Percentiles rank a stretch among this genome's conserved stretches.
Evolutionary conservation across 2,113 vertebrate genomes (phyloP).

Genomic region (Dasyprocta punctata): DNA sequence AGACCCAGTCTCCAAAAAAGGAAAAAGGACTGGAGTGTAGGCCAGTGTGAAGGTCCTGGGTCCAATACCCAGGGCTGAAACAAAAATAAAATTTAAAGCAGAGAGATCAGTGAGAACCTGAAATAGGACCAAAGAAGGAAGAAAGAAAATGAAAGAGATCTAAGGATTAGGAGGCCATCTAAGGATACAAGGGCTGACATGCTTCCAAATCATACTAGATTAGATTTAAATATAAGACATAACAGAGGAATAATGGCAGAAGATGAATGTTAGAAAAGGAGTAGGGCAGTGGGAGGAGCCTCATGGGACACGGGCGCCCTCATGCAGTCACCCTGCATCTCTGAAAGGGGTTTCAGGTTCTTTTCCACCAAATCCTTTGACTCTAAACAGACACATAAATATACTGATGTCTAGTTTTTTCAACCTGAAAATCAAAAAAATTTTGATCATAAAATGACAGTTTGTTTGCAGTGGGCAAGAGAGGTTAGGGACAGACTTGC

Average conservation of each 20-base stretch:
- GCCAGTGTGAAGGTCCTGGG: background rate
- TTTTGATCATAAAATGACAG: background rate
- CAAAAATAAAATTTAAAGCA: background rate
- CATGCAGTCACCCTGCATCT: background rate
- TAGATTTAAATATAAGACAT: background rate
- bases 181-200: background rate
- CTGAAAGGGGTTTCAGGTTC: background rate
- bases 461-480: background rate
- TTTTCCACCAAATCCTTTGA: conserved; percentile 9
- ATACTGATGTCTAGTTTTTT: background rate
- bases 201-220: background rate
- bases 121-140: background rate
- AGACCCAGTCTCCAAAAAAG: background rate
- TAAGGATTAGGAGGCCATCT: background rate
- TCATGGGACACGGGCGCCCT: background rate
- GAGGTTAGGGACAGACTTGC: background rate
- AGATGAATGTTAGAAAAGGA: background rate
- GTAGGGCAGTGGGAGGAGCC: background rate
- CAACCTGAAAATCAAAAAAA: background rate
- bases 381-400: background rate
- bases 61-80: background rate
- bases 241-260: background rate
- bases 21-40: background rate
- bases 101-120: background rate
- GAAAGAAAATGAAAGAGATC: background rate